phyloP scores from a whole-genome alignment of 2,113 vertebrate species.

The Syngnathoides biaculeatus region DNA sequence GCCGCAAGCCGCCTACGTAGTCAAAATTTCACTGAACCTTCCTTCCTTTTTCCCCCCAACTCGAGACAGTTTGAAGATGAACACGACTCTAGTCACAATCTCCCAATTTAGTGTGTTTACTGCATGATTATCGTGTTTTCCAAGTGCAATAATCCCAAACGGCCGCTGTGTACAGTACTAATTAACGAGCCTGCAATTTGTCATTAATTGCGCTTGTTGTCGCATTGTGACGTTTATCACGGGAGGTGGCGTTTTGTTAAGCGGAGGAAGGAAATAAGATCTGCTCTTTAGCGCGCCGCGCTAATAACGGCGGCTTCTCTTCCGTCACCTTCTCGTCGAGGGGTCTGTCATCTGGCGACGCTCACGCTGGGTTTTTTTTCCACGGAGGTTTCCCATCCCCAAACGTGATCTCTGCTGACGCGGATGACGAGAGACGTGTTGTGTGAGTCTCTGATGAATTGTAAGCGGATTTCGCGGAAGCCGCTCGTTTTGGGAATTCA shows the following conservation, averaged over 20 bases:
- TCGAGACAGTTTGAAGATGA: background rate
- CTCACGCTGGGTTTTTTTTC: slow-evolving; percentile 25
- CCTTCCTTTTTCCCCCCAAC: background rate
- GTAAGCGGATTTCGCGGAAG: slow-evolving; percentile 24
- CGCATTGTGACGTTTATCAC: background rate
- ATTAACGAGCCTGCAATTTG: background rate
- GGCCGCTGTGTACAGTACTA: background rate
- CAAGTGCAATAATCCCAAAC: background rate
- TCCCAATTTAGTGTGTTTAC: background rate
- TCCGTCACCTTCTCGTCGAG: background rate
- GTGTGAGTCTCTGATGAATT: slow-evolving; percentile 53
- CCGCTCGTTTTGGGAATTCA: background rate
- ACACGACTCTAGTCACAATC: no score
- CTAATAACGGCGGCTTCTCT: background rate
- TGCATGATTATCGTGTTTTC: background rate
- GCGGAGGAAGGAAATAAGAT: background rate
- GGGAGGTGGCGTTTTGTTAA: background rate
- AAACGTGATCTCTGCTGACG: slow-evolving; percentile 47
- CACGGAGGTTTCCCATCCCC: slow-evolving; percentile 5
- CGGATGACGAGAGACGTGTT: slow-evolving; percentile 26
- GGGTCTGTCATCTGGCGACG: background rate
- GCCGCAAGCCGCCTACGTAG: slow-evolving; percentile 31
- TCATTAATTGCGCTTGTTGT: background rate
- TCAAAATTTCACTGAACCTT: background rate
- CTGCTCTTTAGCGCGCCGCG: background rate